Conservation (phyloP, 2,888 invertebrate genomes). For the Eurytoma californica region DNA sequence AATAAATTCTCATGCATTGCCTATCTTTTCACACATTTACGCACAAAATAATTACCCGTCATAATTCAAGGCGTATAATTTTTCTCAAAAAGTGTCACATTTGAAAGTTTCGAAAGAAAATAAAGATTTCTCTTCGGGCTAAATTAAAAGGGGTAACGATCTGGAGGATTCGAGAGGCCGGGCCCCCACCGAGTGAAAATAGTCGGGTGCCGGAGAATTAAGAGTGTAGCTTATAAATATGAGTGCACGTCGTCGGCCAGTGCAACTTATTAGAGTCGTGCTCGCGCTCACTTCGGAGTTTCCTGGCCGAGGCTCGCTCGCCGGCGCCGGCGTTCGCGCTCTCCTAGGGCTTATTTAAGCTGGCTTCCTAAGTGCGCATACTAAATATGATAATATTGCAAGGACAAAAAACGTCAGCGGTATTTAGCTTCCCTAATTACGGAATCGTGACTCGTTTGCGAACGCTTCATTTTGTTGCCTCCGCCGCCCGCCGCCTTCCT, state of each 20-base stretch:
- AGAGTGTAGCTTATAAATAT: conserved; percentile 67
- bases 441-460: conserved; percentile 74
- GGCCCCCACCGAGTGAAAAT: conserved; percentile 28
- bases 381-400: conserved; percentile 75
- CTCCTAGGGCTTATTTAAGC: conserved; percentile 73
- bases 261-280: conserved; percentile 73
- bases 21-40: no score
- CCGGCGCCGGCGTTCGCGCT: conserved; percentile 23
- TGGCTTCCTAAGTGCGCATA: conserved; percentile 74
- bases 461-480: conserved; percentile 70
- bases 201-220: conserved; percentile 56
- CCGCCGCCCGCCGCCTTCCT: conserved; percentile 24
- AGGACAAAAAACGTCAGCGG: conserved; percentile 73
- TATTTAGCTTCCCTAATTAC: conserved; percentile 75
- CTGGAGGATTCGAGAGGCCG: conserved; percentile 2
- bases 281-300: conserved; percentile 65
- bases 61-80: background rate
- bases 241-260: conserved; percentile 66
- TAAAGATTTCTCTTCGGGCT: background rate
- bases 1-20: no score
- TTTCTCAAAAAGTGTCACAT: background rate
- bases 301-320: conserved; percentile 57
- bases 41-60: no score
- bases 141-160: no score
- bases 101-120: background rate